Evolutionary conservation across 2,113 vertebrate species (phyloP).

Genomic region (Beaufortia kweichowensis): DNA sequence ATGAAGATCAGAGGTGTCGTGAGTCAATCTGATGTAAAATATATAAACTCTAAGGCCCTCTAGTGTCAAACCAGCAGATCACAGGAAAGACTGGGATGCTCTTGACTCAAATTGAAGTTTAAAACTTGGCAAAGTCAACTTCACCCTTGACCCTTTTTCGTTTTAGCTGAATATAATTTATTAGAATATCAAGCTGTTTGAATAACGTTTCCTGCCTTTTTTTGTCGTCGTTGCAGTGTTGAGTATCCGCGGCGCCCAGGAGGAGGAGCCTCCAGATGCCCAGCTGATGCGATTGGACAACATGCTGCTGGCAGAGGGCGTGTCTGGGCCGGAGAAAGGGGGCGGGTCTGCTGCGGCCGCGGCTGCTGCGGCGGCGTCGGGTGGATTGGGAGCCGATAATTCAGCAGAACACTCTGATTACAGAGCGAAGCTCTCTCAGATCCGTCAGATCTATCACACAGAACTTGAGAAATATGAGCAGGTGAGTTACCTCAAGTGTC

Average conservation of each 20-base stretch:
- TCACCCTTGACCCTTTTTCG: constrained; percentile 32
- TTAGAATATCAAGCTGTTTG: constrained; percentile 27
- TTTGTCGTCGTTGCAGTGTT: constrained; percentile 77
- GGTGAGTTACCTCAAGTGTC: constrained; percentile 69
- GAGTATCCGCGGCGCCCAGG: constrained; percentile 95
- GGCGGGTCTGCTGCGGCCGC: constrained; percentile 88
- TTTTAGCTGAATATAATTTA: neutral
- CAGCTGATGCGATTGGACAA: constrained; percentile 98
- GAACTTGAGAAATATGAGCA: constrained; percentile 99
- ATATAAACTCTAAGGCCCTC: constrained; percentile 53
- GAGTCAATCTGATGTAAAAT: constrained; percentile 16
- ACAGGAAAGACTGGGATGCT: constrained; percentile 3
- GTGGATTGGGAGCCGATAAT: constrained; percentile 86
- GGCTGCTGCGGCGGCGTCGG: constrained; percentile 84
- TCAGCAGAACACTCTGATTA: constrained; percentile 95
- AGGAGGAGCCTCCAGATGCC: constrained; percentile 94
- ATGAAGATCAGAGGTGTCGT: neutral
- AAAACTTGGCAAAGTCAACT: constrained; percentile 37
- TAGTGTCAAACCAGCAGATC: constrained; percentile 44
- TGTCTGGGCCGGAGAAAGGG: constrained; percentile 92
- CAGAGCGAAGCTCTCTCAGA: constrained; percentile 95
- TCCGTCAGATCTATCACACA: constrained; percentile 98
- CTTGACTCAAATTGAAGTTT: constrained; percentile 44
- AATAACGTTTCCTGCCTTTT: constrained; percentile 60
- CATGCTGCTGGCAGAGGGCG: constrained; percentile 95